These are phyloP conservation scores for Eugnorisma glareosa DNA, from an alignment of 2,888 invertebrate genomes.

Conservation along the genomic window DNA sequence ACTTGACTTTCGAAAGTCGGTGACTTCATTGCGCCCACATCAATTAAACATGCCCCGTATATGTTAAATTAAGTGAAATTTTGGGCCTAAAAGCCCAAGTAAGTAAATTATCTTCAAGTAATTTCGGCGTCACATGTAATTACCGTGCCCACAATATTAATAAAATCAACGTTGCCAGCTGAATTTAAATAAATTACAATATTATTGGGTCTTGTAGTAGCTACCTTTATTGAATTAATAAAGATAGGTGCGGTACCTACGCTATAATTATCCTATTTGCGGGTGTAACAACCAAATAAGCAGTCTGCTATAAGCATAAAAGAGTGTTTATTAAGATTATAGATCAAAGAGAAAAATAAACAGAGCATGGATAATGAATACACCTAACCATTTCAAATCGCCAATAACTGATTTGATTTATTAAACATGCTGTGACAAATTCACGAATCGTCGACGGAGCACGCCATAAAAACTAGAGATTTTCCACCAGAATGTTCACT, in stretches of 20 bases:
- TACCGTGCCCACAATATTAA: constrained; percentile 36
- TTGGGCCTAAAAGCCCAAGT: constrained; percentile 52
- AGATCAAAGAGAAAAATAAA: background rate
- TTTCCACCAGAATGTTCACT: background rate
- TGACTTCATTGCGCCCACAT: constrained; percentile 2
- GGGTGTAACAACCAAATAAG: background rate
- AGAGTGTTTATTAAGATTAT: background rate
- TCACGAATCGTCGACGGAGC: background rate
- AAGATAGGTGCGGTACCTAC: background rate
- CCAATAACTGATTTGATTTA: too few relatives aligned
- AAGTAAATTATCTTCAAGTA: constrained; percentile 48
- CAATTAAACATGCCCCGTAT: constrained; percentile 11
- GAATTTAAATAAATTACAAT: constrained; percentile 52
- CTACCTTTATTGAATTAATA: constrained; percentile 11
- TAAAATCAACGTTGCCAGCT: constrained; percentile 31
- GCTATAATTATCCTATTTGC: background rate
- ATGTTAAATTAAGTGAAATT: constrained; percentile 6
- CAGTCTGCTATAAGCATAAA: background rate
- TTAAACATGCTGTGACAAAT: background rate
- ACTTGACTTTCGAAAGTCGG: too few relatives aligned
- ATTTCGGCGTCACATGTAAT: constrained; percentile 42
- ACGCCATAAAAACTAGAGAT: background rate
- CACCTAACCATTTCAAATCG: too few relatives aligned
- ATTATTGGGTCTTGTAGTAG: constrained; percentile 9
- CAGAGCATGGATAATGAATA: too few relatives aligned